Percentiles rank a stretch among this genome's conserved stretches.
Evolutionary conservation across 1,140 invertebrate genomes (phyloP).

Genomic region (Philotrypesis tridentata): DNA sequence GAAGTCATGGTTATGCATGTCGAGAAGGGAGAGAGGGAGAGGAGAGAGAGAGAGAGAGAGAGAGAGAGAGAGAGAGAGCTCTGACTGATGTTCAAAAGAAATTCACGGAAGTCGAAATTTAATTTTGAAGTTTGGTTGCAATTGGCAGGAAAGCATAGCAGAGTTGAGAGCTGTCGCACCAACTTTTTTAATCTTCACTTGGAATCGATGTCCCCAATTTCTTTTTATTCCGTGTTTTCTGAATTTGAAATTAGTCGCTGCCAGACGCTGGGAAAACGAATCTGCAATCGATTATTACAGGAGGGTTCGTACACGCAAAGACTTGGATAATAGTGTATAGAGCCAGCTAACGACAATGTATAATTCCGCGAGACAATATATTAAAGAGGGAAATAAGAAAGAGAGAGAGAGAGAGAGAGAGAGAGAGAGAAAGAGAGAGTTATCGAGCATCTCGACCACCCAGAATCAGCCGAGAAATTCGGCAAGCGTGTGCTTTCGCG

Average conservation of each 20-base stretch:
- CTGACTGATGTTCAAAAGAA: background rate
- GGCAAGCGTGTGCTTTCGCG: background rate
- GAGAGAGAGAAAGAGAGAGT: background rate
- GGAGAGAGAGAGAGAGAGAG: too few relatives aligned
- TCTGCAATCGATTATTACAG: background rate
- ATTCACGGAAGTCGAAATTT: background rate
- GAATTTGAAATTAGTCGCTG: too few relatives aligned
- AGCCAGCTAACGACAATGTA: background rate
- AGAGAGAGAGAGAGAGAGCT: too few relatives aligned
- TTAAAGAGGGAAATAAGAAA: background rate
- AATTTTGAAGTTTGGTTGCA: background rate
- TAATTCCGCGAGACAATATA: background rate
- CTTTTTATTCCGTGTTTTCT: background rate
- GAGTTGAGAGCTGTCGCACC: background rate
- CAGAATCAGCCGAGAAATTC: slow-evolving; percentile 11
- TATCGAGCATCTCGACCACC: slow-evolving; percentile 20
- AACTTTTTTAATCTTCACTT: background rate
- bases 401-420: background rate
- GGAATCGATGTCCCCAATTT: background rate
- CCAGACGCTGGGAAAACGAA: background rate
- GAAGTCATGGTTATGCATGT: background rate
- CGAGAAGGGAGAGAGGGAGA: too few relatives aligned
- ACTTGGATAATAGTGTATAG: too few relatives aligned
- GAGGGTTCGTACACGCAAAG: too few relatives aligned
- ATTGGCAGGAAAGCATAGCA: background rate